phyloP scores from a whole-genome alignment of 2,888 invertebrate genomes.

The Drosophila tripunctata region DNA sequence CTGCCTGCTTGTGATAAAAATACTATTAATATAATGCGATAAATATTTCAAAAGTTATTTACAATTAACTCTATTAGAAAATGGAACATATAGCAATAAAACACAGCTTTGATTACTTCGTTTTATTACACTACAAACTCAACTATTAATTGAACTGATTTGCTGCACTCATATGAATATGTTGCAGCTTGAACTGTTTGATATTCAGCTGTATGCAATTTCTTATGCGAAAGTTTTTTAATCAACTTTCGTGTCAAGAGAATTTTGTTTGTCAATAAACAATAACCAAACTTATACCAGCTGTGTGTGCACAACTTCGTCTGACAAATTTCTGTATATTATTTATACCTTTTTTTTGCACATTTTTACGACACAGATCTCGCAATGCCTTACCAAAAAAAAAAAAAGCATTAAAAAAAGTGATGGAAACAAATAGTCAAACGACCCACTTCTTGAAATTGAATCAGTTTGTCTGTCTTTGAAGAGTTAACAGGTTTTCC shows the following conservation, averaged over 20 bases:
- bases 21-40: too few species aligned
- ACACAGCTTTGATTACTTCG: too few species aligned
- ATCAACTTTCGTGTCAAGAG: neutral
- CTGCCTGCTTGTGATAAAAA: too few species aligned
- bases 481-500: conserved; percentile 41
- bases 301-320: conserved; percentile 13
- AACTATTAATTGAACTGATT: neutral
- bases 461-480: conserved; percentile 41
- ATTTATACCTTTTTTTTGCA: neutral
- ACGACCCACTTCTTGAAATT: conserved; percentile 46
- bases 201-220: neutral
- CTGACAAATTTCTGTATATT: neutral
- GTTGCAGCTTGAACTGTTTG: neutral
- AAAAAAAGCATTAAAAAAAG: neutral
- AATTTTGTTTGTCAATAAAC: conserved; percentile 19
- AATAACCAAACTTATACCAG: conserved; percentile 16
- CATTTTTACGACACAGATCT: conserved; percentile 9
- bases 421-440: conserved; percentile 20
- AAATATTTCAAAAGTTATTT: too few species aligned
- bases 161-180: too few species aligned
- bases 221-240: conserved; percentile 1
- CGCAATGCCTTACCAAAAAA: conserved; percentile 1
- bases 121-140: too few species aligned
- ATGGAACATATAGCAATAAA: too few species aligned
- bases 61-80: too few species aligned